Base-by-base conservation (phyloP, 2,888 invertebrate species). In the Zygaena filipendulae region DNA sequence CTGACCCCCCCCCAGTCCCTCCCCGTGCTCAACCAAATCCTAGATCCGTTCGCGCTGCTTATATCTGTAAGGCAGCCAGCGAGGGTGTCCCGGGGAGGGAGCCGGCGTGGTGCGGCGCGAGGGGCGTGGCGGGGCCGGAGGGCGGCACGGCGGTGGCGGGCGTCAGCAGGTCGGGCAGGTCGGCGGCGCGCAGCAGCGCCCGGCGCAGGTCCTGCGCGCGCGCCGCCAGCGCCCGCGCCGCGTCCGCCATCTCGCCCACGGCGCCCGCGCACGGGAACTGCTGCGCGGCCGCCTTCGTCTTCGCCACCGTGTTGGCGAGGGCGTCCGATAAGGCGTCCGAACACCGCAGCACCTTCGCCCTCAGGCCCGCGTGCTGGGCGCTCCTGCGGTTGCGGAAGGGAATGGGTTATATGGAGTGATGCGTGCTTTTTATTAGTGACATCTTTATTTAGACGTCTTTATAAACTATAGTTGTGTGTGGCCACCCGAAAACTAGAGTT, bases 181-280 rank as follows among this genome's bases (percentile, higher is more conserved):
- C 77, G 3, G 88, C 88, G 5, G 89, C 87, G 49, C 89, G 85
- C 31, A 90, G 83, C 60, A 91, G 75, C 30, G 86, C 86, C 30
- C 87, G 77, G 43, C 93, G 90, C 28, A 95, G 79, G 47, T 91
- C 90, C 45, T 87, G 86, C 6, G 95, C 94, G 29, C 92, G 82
- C 47, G 90, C 88, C 1, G 94, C 94, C 21, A 97, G 87, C 42
- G 89, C 87, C 13, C 92, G 87, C 18, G 96, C 91, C 3, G 92
- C 87, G 55, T 94, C 94, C 4, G 96, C 93, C 96, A 97, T 96
- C 46, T 92, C 92, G 45, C 94, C 92, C 10, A 95, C 94, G 1
- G 94, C 93, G 19, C 84, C 84, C 6, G 95, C 93, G 52, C 92
- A 92, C 0, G 96, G 97, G 64, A 94, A 96, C 68, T 94, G 91